Evolutionary conservation across 1,140 invertebrate genomes (phyloP), one percentile per base, ranked within the genome.

Genomic region (Cotesia vestalis): DNA sequence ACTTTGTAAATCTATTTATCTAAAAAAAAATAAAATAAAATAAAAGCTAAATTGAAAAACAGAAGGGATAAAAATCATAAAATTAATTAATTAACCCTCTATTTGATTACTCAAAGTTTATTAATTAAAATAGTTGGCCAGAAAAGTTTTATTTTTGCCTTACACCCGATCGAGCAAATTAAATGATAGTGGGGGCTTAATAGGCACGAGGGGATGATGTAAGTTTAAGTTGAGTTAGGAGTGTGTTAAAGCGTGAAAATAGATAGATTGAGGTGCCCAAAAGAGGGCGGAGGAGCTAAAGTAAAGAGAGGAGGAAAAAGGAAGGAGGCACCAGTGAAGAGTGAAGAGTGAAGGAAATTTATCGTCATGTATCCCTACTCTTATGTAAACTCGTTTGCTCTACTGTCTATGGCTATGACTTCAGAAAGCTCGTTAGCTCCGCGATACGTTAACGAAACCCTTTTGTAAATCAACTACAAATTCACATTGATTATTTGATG

Each of bases 371-470:
- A 46, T 46, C 40, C 34, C 14, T 71, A 17, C 64, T 35, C 68
- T 72, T 76, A 78, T 78, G 78, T 79, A 82, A 84, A 85, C 83
- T 84, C 83, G 82, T 84, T 83, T 80, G 80, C 74, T 27, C 27
- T 27, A 27, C 27, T 27, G 84, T 85, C 11, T 6, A 6, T 46
- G 40, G 6, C 83, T 84, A 83, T 78, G 84, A 85, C 81, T 86
- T 85, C 85, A 78, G 84, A 86, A 85, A 85, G 84, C 85, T 86
- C 83, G 85, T 85, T 86, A 85, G 81, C 79, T 9, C 77, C 17
- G 61, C 76, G 80, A 78, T 75, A 75, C 82, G 81, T 81, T 81
- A 80, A 81, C 76, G 80, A 57, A 57, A 59, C 40, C 40, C 40
- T 46, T 46, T 46, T 46, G 40, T 46, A 60, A 76, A 80, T 78